Percentiles rank a stretch among this genome's conserved stretches.
These are phyloP conservation scores for Neopelma chrysocephalum DNA, from an alignment of 2,797 vertebrate genomes.

Conservation along the genomic window DNA sequence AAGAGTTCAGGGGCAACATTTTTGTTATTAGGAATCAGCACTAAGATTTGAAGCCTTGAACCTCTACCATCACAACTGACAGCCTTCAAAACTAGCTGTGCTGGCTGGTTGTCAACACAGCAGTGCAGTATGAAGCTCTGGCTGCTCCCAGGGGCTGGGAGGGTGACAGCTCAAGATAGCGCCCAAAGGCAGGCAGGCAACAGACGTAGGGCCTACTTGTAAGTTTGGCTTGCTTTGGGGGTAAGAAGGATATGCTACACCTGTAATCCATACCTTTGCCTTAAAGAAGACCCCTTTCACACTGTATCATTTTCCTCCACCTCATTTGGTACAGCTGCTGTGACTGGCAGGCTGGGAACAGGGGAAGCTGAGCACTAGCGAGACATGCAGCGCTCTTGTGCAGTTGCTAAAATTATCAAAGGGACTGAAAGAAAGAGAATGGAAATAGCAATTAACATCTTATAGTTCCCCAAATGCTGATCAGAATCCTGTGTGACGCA, in stretches of 20 bases:
- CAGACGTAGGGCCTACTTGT: background rate
- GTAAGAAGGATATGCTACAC: background rate
- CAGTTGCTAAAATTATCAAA: constrained; percentile 8
- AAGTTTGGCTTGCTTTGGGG: background rate
- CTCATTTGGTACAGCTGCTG: background rate
- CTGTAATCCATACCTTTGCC: background rate
- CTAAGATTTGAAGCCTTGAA: background rate
- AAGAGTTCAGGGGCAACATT: background rate
- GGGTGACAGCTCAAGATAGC: background rate
- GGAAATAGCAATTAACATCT: background rate
- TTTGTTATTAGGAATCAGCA: background rate
- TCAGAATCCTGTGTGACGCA: background rate
- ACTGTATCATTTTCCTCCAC: background rate
- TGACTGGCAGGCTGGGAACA: background rate
- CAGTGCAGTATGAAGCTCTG: background rate
- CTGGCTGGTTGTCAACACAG: background rate
- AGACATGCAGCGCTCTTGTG: background rate
- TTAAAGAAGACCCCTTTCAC: background rate
- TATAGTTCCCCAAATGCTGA: background rate
- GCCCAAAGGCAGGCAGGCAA: background rate
- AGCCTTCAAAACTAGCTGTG: background rate
- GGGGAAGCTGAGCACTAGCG: background rate
- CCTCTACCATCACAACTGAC: background rate
- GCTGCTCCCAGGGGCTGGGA: background rate
- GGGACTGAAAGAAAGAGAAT: background rate